Conservation (phyloP, 2,113 vertebrate genomes). For the Ciconia boyciana region DNA sequence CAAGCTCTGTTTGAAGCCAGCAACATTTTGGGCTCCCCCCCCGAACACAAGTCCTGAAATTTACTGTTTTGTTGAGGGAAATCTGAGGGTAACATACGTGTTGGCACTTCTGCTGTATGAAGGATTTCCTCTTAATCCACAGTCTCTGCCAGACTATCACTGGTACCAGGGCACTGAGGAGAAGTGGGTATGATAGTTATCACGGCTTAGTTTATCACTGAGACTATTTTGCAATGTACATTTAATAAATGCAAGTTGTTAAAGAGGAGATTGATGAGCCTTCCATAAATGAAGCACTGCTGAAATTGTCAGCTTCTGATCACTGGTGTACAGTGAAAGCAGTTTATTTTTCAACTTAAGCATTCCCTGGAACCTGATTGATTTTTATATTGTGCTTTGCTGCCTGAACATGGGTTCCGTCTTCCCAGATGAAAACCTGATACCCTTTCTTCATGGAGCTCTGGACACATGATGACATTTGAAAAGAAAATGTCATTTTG, state of each 20-base stretch:
- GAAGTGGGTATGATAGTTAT: not conserved
- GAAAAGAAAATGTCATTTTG: not conserved
- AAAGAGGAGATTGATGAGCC: not conserved
- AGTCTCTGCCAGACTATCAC: not conserved
- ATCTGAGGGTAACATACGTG: accelerated
- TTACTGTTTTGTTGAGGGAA: not conserved
- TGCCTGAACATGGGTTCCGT: not conserved
- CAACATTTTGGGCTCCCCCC: not conserved
- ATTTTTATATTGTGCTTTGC: not conserved
- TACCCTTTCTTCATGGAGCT: not conserved
- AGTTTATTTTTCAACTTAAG: not conserved
- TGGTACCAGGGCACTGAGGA: not conserved
- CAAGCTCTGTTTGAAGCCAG: not conserved
- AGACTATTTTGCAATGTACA: not conserved
- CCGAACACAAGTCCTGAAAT: not conserved
- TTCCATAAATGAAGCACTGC: not conserved
- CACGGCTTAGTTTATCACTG: not conserved
- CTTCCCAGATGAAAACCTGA: not conserved
- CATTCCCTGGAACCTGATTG: not conserved
- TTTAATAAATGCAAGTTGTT: not conserved
- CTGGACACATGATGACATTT: not conserved
- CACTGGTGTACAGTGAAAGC: not conserved
- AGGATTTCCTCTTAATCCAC: not conserved
- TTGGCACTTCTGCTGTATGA: not conserved
- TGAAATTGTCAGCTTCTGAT: not conserved